Percentiles rank a stretch among this genome's conserved stretches.
phyloP scores from a whole-genome alignment of 2,797 vertebrate genomes.

The Clarias laeviceps region DNA sequence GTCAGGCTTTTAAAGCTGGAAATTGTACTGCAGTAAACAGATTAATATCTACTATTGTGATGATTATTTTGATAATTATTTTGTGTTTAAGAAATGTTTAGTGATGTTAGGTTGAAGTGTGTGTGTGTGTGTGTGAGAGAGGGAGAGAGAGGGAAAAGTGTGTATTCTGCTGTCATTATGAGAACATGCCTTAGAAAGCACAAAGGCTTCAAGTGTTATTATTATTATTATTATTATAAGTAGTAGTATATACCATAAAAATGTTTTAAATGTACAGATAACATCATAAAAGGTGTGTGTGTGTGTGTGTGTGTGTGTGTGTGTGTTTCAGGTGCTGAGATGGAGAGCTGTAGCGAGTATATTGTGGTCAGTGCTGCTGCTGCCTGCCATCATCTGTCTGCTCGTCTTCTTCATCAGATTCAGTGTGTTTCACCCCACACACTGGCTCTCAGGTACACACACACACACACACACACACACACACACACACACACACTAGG shows the following conservation, averaged over 20 bases:
- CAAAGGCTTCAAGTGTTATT: neutral
- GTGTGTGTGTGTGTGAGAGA: too few relatives aligned
- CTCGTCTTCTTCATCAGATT: constrained; percentile 83
- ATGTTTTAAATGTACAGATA: neutral
- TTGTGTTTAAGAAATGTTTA: too few relatives aligned
- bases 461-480: constrained; percentile 1
- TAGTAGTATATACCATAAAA: neutral
- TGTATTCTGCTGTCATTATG: neutral
- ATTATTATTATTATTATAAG: neutral
- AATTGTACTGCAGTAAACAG: neutral
- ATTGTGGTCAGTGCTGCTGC: constrained; percentile 85
- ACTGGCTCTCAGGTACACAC: constrained; percentile 82
- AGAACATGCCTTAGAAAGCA: neutral
- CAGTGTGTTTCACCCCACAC: constrained; percentile 83
- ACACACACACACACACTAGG: neutral
- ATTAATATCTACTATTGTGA: neutral
- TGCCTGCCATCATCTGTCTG: constrained; percentile 78
- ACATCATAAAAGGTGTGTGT: neutral
- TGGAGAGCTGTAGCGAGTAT: constrained; percentile 87
- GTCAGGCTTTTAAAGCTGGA: neutral
- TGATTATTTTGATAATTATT: neutral
- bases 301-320: neutral
- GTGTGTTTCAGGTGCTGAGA: constrained; percentile 79
- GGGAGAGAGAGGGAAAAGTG: too few relatives aligned
- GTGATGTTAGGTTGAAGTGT: too few relatives aligned